Percentiles rank a stretch among this genome's conserved stretches.
These are phyloP conservation scores for Rutilus rutilus DNA, from an alignment of 2,113 vertebrate genomes.

Conservation along the genomic window DNA sequence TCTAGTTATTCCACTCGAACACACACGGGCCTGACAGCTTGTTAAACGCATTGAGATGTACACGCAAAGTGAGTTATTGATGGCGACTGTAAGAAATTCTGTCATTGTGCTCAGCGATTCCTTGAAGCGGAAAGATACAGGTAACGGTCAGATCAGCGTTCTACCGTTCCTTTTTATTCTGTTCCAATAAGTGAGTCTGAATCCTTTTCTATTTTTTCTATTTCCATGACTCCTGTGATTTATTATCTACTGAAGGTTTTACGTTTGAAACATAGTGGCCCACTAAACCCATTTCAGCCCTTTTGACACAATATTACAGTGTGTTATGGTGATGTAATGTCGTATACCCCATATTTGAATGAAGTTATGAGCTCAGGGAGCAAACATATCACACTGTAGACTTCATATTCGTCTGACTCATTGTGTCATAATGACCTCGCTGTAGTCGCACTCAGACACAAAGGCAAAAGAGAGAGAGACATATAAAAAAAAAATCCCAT, in stretches of 20 bases:
- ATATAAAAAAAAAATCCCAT: not conserved
- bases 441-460: not conserved
- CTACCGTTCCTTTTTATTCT: not conserved
- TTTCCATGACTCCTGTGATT: slow-evolving; percentile 5
- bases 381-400: slow-evolving; percentile 23
- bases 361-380: slow-evolving; percentile 37
- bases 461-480: not conserved
- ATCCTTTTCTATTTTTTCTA: not conserved
- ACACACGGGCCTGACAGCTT: slow-evolving; percentile 84
- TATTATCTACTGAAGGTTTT: slow-evolving; percentile 22
- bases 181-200: slow-evolving; percentile 13
- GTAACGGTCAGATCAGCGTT: slow-evolving; percentile 36
- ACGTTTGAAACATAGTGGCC: not conserved
- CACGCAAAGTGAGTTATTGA: slow-evolving; percentile 66
- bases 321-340: slow-evolving; percentile 48
- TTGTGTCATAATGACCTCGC: not conserved
- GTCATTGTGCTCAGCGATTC: slow-evolving; percentile 46
- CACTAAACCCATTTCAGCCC: slow-evolving; percentile 15
- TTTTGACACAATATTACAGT: slow-evolving; percentile 32
- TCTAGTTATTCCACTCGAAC: slow-evolving; percentile 86
- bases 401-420: slow-evolving; percentile 40
- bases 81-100: slow-evolving; percentile 51
- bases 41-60: slow-evolving; percentile 83
- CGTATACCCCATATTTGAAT: slow-evolving; percentile 26
- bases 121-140: slow-evolving; percentile 45